Conservation (phyloP, 2,797 vertebrate genomes). For the Chiroxiphia lanceolata region DNA sequence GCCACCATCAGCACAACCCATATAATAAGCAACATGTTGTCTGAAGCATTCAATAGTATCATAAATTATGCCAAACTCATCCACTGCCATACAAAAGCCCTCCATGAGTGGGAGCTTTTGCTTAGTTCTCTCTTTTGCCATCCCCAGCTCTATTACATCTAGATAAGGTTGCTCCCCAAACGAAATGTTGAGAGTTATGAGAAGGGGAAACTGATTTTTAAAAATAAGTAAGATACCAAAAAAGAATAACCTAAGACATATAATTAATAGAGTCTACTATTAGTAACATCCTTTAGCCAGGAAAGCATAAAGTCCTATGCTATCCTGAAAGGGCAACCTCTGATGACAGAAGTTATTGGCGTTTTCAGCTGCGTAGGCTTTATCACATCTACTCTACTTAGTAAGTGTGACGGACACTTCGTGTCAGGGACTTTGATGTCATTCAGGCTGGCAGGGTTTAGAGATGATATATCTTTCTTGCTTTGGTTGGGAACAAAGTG, state of each 20-base stretch:
- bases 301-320: constrained; percentile 34
- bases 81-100: constrained; percentile 1
- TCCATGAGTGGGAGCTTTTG: not conserved
- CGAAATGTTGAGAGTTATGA: not conserved
- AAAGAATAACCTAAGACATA: not conserved
- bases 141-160: not conserved
- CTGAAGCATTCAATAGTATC: constrained; percentile 38
- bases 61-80: constrained; percentile 57
- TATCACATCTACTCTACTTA: constrained; percentile 72
- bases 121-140: not conserved
- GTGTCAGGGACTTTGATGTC: constrained; percentile 67
- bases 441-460: constrained; percentile 67
- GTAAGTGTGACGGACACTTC: constrained; percentile 80
- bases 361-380: constrained; percentile 80
- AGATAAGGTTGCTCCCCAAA: not conserved
- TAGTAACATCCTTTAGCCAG: not conserved
- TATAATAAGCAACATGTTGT: constrained; percentile 62
- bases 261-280: not conserved
- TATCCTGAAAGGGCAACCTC: constrained; percentile 69
- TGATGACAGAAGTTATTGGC: constrained; percentile 56
- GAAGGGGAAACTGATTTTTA: not conserved
- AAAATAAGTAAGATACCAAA: not conserved
- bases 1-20: constrained; percentile 53
- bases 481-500: constrained; percentile 34
- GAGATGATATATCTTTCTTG: constrained; percentile 64